Evolutionary conservation across 2,888 invertebrate species (phyloP), one percentile per base, ranked within the genome.

Genomic region (Crematogaster levior): DNA sequence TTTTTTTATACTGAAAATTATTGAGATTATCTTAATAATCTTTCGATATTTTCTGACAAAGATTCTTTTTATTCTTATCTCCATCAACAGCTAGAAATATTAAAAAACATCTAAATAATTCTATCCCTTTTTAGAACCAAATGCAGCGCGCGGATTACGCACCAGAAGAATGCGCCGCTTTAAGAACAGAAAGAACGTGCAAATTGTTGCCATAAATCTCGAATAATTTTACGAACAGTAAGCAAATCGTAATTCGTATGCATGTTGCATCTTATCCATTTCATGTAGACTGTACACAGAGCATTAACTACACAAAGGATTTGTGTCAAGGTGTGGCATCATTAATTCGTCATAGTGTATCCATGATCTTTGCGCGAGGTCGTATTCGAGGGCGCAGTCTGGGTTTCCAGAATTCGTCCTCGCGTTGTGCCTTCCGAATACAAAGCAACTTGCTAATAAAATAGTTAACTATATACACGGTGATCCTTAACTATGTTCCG

Each of bases 241-340:
- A 27, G 15, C 10, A 21, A 63, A 27, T 65, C 15, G n/a, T 51
- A 60, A 60, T 30, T 73, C 1, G 21, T 48, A 15, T 30, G 37
- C 40, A 40, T n/a, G 37, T 51, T 53, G 15, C 12, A 37, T 63
- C 18, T 37, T 40, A 48, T 40, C 5, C 18, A 24, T 34, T 46
- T 61, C 3, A 27, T n/a, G 24, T 46, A 61, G 30, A 18, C 7
- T n/a, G 24, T 46, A 61, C 21, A 18, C 7, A 37, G 21, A 30
- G 1, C 66, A 43, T 56, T 48, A 77, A 48, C 48, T 48, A 48
- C 12, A 24, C 61, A 37, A 80, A 60, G 43, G 74, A 86, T 74
- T 37, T 68, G 74, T 86, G 86, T 86, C 86, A 86, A 86, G 86
- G 86, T 5, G 12, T 18, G 74, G 15, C 53, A 34, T 48, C 56